A percentile compares a stretch with the other conserved stretches of the same genome.
Conservation (phyloP, 2,797 vertebrate genomes). For the Characodon lateralis region DNA sequence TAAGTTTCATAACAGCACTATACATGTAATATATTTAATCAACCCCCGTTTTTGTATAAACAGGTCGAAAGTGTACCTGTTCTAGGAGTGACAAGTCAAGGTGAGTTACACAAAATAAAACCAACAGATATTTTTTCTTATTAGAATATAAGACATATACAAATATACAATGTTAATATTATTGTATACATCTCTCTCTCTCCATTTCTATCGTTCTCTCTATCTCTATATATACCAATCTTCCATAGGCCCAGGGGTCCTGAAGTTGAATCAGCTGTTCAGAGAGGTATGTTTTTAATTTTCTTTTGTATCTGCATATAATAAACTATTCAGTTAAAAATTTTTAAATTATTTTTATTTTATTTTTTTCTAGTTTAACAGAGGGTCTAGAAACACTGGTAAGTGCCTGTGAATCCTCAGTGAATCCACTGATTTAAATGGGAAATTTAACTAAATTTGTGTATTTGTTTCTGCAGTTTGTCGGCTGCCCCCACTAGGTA, state of each 20-base stretch:
- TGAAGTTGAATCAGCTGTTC: constrained; percentile 78
- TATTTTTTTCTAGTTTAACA: constrained; percentile 41
- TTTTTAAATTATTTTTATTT: not conserved
- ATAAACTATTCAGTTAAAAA: not conserved
- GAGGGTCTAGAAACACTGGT: constrained; percentile 25
- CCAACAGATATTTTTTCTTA: not conserved
- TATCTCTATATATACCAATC: no score
- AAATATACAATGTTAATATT: not conserved
- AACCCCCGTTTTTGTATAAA: constrained; percentile 1
- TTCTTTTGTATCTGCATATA: not conserved
- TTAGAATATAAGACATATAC: not conserved
- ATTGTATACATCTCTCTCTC: not conserved
- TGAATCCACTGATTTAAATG: not conserved
- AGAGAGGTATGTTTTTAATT: constrained; percentile 74
- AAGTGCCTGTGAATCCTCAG: constrained; percentile 12
- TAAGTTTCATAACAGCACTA: not conserved
- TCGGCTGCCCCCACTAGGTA: constrained; percentile 44
- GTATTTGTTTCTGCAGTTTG: constrained; percentile 29
- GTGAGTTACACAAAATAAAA: constrained; percentile 62
- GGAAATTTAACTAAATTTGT: not conserved
- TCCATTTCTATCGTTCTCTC: no score
- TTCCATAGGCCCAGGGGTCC: constrained; percentile 73
- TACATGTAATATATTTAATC: constrained; percentile 8
- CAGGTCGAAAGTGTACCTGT: constrained; percentile 87
- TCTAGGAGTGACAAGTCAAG: constrained; percentile 83